These are phyloP conservation scores for Monomorium pharaonis DNA, from an alignment of 1,140 invertebrate species.

Conservation along the genomic window DNA sequence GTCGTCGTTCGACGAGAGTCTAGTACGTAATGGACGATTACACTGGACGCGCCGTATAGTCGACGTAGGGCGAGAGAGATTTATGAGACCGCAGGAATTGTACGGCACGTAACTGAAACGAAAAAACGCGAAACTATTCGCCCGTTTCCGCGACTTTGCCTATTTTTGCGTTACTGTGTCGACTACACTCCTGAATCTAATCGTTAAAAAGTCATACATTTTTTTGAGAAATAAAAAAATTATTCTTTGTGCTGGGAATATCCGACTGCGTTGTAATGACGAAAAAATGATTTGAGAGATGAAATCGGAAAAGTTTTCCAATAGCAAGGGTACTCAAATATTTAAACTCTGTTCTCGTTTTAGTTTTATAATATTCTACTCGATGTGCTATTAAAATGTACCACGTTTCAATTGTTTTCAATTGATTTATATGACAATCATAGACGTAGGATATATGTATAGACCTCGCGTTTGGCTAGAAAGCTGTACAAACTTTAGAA, in stretches of 20 bases:
- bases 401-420: neutral
- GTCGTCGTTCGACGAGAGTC: constrained; percentile 68
- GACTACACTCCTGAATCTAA: neutral
- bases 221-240: neutral
- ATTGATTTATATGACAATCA: neutral
- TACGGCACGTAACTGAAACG: constrained; percentile 64
- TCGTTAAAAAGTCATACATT: constrained; percentile 25
- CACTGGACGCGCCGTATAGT: constrained; percentile 59
- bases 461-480: no score
- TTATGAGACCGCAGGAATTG: constrained; percentile 74
- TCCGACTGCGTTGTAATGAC: neutral
- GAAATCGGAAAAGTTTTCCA: constrained; percentile 3
- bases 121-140: constrained; percentile 68
- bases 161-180: constrained; percentile 48
- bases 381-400: neutral
- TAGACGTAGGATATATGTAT: no score
- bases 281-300: neutral
- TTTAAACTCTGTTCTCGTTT: neutral
- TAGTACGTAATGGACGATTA: constrained; percentile 74
- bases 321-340: neutral
- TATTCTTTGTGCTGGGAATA: neutral
- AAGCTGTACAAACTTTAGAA: no score
- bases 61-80: constrained; percentile 62
- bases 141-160: constrained; percentile 38
- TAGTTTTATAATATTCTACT: neutral